Evolutionary conservation across 2,888 invertebrate genomes (phyloP).

Genomic region (Xylota sylvarum): DNA sequence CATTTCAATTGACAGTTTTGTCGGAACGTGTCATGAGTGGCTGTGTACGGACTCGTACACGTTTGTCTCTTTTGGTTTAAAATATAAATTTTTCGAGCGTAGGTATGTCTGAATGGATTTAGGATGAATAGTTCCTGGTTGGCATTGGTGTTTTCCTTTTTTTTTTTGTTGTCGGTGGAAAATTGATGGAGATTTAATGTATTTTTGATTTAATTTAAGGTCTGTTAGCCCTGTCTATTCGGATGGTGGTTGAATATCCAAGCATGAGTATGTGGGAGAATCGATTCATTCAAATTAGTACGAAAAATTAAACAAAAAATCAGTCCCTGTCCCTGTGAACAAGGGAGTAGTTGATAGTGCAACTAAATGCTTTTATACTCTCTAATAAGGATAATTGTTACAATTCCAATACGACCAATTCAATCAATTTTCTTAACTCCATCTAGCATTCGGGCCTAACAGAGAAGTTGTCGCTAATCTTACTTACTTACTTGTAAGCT

Average conservation of each 20-base stretch:
- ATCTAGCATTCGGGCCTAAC: too few relatives aligned
- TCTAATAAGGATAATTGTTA: too few relatives aligned
- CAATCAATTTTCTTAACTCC: too few relatives aligned
- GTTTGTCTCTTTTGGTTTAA: background rate
- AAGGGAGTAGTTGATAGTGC: too few relatives aligned
- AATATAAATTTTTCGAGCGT: constrained; percentile 4
- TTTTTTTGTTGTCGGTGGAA: background rate
- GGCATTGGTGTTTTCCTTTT: background rate
- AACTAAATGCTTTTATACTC: too few relatives aligned
- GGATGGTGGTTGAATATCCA: background rate
- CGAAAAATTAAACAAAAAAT: too few relatives aligned
- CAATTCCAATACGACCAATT: too few relatives aligned
- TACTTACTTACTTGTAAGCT: too few relatives aligned
- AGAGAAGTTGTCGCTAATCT: too few relatives aligned
- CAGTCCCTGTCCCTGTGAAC: too few relatives aligned
- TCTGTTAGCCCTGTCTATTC: background rate
- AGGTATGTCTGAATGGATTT: background rate
- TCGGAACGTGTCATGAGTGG: constrained; percentile 54
- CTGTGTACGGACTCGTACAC: background rate
- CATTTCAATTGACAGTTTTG: constrained; percentile 67
- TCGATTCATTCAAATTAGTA: too few relatives aligned
- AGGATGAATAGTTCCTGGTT: constrained; percentile 12
- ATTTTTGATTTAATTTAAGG: constrained; percentile 67
- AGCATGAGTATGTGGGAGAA: background rate
- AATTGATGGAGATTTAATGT: constrained; percentile 68